These are phyloP conservation scores for Brachypalpus laphriformis DNA, from an alignment of 2,888 invertebrate species.

Conservation along the genomic window DNA sequence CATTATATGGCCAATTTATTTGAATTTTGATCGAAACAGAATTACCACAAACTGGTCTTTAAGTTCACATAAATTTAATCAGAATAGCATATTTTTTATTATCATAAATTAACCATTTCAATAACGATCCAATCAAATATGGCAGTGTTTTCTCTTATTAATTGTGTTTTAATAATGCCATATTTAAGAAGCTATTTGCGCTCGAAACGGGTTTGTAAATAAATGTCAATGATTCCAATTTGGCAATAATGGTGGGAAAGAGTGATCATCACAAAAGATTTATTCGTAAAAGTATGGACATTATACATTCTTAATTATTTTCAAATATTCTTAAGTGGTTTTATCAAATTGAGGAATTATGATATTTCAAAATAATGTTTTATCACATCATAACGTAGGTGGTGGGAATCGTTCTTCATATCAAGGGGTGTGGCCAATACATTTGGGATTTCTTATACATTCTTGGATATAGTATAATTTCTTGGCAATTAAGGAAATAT, in stretches of 20 bases:
- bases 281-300: not conserved
- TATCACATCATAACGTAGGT: too few relatives aligned
- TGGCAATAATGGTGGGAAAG: not conserved
- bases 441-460: too few relatives aligned
- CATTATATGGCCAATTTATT: conserved; percentile 57
- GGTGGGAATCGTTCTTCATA: too few relatives aligned
- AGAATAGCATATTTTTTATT: not conserved
- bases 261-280: not conserved
- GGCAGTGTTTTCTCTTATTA: conserved; percentile 38
- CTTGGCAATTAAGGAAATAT: too few relatives aligned
- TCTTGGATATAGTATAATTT: too few relatives aligned
- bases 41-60: conserved; percentile 35
- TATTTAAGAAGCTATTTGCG: conserved; percentile 5
- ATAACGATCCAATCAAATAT: conserved; percentile 27
- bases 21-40: conserved; percentile 31
- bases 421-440: too few relatives aligned
- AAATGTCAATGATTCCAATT: not conserved
- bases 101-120: conserved; percentile 25
- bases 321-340: not conserved
- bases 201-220: conserved; percentile 8
- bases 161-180: conserved; percentile 48
- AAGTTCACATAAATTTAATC: conserved; percentile 16
- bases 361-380: too few relatives aligned
- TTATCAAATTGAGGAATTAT: not conserved
- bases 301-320: not conserved